These are phyloP conservation scores for Myotis daubentonii DNA, from an alignment of 2,797 vertebrate genomes.

Conservation along the genomic window DNA sequence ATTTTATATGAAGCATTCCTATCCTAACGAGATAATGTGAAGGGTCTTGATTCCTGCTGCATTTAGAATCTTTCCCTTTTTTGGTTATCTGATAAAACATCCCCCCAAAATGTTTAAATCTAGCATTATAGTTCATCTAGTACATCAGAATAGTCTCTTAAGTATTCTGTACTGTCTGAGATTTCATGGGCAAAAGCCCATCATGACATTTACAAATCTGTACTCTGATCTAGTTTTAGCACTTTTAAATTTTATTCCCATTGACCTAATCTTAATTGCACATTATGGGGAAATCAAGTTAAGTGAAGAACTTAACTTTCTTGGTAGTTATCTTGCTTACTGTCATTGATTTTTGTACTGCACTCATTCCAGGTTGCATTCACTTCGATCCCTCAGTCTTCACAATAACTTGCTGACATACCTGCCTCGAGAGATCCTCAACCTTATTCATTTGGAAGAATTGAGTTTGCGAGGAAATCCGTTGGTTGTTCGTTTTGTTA, in stretches of 20 bases:
- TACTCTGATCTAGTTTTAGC: background rate
- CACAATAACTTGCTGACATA: slow-evolving; percentile 98
- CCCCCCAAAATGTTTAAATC: background rate
- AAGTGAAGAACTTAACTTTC: background rate
- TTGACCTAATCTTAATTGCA: slow-evolving; percentile 25
- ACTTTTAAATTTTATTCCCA: slow-evolving; percentile 28
- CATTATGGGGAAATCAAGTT: background rate
- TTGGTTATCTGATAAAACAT: background rate
- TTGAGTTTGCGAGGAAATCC: slow-evolving; percentile 98
- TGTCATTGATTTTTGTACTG: slow-evolving; percentile 45
- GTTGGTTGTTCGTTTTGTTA: slow-evolving; percentile 97
- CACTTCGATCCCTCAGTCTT: slow-evolving; percentile 96
- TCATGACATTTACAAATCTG: slow-evolving; percentile 6
- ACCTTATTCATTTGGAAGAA: slow-evolving; percentile 95
- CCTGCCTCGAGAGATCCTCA: slow-evolving; percentile 97
- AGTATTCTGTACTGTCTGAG: background rate
- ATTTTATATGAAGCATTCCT: slow-evolving; percentile 41
- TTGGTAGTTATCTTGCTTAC: background rate
- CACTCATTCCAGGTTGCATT: slow-evolving; percentile 90
- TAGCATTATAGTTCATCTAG: background rate
- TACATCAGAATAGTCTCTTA: background rate
- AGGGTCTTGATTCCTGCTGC: slow-evolving; percentile 7
- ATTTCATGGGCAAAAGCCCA: background rate
- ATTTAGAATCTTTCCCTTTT: slow-evolving; percentile 45
- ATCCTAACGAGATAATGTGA: background rate